phyloP scores from a whole-genome alignment of 2,797 vertebrate genomes.

The Malurus leucopterus region DNA sequence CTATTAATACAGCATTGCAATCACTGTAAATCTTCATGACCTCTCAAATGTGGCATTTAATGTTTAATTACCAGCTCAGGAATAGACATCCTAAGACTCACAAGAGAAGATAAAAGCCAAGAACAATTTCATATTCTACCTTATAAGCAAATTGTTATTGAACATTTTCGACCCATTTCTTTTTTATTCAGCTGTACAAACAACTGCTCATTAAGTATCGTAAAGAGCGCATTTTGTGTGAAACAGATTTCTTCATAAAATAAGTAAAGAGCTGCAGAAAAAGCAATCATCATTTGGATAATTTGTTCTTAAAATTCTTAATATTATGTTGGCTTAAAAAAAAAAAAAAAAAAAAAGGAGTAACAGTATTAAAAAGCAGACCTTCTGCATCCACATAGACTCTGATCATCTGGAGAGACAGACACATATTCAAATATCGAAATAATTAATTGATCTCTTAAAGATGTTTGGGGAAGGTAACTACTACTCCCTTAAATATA shows the following conservation, averaged over 20 bases:
- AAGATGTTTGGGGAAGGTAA: not conserved
- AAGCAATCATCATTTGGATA: not conserved
- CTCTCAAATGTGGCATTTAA: not conserved
- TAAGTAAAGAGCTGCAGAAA: not conserved
- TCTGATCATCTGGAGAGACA: not conserved
- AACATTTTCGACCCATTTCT: not conserved
- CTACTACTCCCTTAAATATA: not conserved
- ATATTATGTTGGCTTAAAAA: not conserved
- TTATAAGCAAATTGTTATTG: not conserved
- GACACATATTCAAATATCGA: fast-evolving
- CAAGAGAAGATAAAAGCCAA: not conserved
- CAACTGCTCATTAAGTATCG: not conserved
- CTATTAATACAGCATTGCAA: not conserved
- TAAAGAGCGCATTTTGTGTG: not conserved
- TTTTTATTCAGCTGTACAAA: not conserved
- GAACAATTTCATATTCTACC: not conserved
- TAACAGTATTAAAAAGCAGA: not conserved
- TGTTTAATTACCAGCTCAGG: not conserved
- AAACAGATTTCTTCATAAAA: not conserved
- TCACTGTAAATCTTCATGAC: not conserved
- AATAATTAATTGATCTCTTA: not conserved
- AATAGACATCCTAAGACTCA: not conserved
- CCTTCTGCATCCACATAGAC: not conserved
- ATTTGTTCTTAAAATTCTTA: not conserved
- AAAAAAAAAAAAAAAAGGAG: not conserved